These are phyloP conservation scores for Synergus itoensis DNA, from an alignment of 2,888 invertebrate species.

Conservation along the genomic window DNA sequence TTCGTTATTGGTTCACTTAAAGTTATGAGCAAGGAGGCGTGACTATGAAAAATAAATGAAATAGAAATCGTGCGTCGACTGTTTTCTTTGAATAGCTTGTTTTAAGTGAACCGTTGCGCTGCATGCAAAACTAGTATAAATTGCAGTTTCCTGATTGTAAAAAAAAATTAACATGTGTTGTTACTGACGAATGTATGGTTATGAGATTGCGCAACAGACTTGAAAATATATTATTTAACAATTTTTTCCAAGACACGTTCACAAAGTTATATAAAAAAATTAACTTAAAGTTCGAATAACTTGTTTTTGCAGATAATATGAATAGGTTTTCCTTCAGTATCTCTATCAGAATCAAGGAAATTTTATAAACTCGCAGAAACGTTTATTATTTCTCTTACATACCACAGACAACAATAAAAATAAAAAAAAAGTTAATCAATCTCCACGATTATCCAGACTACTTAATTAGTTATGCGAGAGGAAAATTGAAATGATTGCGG, in stretches of 20 bases:
- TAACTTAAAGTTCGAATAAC: not conserved
- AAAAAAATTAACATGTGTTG: constrained; percentile 11
- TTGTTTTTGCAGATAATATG: not conserved
- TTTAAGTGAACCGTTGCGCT: constrained; percentile 37
- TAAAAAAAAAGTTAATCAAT: not conserved
- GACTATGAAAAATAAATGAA: constrained; percentile 23
- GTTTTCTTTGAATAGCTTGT: constrained; percentile 36
- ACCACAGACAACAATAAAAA: not conserved
- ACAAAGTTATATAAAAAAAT: not conserved
- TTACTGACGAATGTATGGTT: constrained; percentile 24
- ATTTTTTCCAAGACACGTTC: not conserved
- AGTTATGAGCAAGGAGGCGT: not conserved
- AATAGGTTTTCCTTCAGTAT: not conserved
- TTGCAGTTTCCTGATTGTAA: constrained; percentile 33
- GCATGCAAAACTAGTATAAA: constrained; percentile 31
- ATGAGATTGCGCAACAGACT: constrained; percentile 7
- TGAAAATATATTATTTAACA: not conserved
- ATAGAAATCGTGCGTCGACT: constrained; percentile 10
- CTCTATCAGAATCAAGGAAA: not conserved
- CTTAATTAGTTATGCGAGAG: not conserved
- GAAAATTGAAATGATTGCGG: not conserved
- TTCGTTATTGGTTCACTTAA: not conserved
- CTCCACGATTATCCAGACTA: not conserved
- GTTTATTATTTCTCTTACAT: not conserved
- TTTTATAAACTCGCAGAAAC: not conserved